Percentiles rank a stretch among this genome's conserved stretches.
phyloP scores from a whole-genome alignment of 2,797 vertebrate species.

The Gallinago nigripennis region DNA sequence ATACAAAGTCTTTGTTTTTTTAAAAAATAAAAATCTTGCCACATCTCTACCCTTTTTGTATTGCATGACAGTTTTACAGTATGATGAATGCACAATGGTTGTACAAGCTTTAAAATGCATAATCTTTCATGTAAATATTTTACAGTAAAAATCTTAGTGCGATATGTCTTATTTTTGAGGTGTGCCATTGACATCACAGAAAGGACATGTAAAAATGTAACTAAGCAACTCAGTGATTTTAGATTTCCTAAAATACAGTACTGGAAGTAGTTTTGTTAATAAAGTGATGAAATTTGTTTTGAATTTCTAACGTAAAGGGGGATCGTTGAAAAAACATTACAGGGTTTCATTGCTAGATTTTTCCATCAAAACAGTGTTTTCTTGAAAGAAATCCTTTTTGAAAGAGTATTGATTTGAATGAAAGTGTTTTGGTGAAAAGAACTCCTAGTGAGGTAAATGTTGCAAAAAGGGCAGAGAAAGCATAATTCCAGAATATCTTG shows the following conservation, averaged over 20 bases:
- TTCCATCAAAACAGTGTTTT: neutral
- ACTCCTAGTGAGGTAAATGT: neutral
- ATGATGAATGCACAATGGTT: constrained; percentile 54
- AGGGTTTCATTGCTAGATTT: neutral
- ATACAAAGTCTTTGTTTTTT: constrained; percentile 49
- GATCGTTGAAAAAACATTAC: neutral
- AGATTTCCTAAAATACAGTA: constrained; percentile 39
- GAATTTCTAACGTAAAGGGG: neutral
- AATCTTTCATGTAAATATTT: constrained; percentile 70
- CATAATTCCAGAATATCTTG: neutral
- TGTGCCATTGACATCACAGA: constrained; percentile 32
- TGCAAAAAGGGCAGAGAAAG: neutral
- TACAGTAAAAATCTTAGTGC: constrained; percentile 53
- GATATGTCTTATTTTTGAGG: constrained; percentile 57
- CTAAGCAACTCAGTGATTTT: constrained; percentile 38
- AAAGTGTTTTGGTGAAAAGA: neutral
- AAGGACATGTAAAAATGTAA: constrained; percentile 23
- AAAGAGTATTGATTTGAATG: neutral
- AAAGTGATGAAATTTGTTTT: neutral
- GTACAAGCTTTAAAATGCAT: constrained; percentile 45
- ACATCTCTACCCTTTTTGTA: constrained; percentile 47
- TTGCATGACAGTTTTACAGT: constrained; percentile 65
- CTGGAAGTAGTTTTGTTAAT: neutral
- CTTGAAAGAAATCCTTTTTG: neutral
- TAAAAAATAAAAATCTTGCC: constrained; percentile 50